A percentile compares a stretch with the other conserved stretches of the same genome.
phyloP scores from a whole-genome alignment of 1,140 invertebrate species.

The Archegozetes longisetosus region DNA sequence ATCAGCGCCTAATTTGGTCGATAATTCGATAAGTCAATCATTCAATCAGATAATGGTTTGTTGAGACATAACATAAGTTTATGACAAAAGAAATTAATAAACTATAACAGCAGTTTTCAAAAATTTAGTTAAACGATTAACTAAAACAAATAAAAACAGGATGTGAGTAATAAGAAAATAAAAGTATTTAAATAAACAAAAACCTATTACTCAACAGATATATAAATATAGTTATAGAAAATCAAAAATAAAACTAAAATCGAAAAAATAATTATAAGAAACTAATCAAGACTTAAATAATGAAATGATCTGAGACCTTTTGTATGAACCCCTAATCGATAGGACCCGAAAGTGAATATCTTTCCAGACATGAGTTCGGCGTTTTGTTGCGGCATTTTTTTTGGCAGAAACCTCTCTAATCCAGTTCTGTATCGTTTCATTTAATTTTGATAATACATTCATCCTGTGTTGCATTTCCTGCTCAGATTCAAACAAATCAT shows the following conservation, averaged over 20 bases:
- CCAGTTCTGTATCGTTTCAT: slow-evolving; percentile 78
- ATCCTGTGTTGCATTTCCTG: slow-evolving; percentile 72
- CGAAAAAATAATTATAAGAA: slow-evolving; percentile 1
- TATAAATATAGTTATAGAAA: too few species aligned
- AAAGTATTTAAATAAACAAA: slow-evolving; percentile 4
- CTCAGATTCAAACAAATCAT: slow-evolving; percentile 79
- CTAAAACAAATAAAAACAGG: neutral
- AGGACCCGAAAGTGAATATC: slow-evolving; percentile 98
- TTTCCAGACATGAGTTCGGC: slow-evolving; percentile 83
- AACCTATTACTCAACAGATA: too few species aligned
- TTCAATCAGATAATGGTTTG: too few species aligned
- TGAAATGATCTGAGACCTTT: slow-evolving; percentile 29
- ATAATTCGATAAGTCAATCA: neutral
- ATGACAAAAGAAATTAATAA: neutral
- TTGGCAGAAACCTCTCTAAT: slow-evolving; percentile 73
- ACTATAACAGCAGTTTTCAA: neutral
- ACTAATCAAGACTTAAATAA: neutral
- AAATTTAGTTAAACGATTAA: slow-evolving; percentile 2
- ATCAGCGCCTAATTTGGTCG: slow-evolving; percentile 57
- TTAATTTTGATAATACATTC: slow-evolving; percentile 53
- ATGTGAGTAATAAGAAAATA: too few species aligned
- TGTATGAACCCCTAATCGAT: slow-evolving; percentile 71
- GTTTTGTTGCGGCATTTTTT: slow-evolving; percentile 68
- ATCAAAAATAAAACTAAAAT: neutral
- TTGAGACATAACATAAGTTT: too few species aligned